Evolutionary conservation across 1,140 invertebrate genomes (phyloP).

Genomic region (Caenorhabditis remanei): DNA sequence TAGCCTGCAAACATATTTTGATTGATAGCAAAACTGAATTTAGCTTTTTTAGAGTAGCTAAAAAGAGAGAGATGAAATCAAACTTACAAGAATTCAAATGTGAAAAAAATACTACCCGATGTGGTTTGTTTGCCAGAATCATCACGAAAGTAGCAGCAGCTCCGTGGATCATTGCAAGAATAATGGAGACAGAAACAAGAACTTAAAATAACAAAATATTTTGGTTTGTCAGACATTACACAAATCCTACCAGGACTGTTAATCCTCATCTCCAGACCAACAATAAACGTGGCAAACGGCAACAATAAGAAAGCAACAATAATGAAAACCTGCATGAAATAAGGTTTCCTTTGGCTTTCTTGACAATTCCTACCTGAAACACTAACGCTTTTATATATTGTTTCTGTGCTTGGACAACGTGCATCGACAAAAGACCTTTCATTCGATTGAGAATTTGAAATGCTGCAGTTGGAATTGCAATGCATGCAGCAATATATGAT

Average conservation of each 20-base stretch:
- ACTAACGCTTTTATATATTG: not conserved
- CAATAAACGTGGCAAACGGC: not conserved
- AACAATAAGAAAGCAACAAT: constrained; percentile 1
- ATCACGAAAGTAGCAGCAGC: constrained; percentile 6
- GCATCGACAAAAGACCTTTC: not conserved
- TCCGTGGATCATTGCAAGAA: constrained; percentile 29
- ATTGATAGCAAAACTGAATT: not conserved
- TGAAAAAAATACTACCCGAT: not conserved
- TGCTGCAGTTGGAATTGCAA: not conserved
- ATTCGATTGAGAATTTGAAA: constrained; percentile 26
- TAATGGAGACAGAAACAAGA: not conserved
- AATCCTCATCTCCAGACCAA: constrained; percentile 7
- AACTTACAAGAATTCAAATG: constrained; percentile 5
- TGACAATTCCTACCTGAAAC: not conserved
- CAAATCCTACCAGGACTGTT: not conserved
- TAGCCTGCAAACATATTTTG: not conserved
- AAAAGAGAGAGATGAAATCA: not conserved
- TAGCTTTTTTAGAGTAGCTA: not conserved
- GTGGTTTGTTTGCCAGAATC: constrained; percentile 22
- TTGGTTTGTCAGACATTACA: too few species aligned
- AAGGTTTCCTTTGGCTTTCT: not conserved
- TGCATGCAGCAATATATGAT: not conserved
- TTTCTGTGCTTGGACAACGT: constrained; percentile 3
- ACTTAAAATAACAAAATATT: not conserved
- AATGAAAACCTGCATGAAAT: not conserved